These are phyloP conservation scores for Cygnus olor DNA, from an alignment of 2,797 vertebrate genomes.

Conservation along the genomic window DNA sequence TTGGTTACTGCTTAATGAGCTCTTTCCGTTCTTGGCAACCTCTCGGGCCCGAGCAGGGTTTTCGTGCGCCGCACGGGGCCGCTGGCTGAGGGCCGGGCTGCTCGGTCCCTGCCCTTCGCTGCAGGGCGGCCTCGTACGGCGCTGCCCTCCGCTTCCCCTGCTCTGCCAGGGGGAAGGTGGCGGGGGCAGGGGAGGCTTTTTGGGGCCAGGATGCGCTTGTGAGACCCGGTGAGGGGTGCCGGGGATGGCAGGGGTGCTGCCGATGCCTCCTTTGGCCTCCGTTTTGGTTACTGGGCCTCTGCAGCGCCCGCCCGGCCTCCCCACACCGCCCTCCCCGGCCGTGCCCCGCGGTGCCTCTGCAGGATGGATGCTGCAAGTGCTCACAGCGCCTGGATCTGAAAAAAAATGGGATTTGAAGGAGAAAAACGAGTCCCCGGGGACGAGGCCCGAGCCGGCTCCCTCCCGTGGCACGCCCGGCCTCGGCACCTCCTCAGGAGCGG, in stretches of 20 bases:
- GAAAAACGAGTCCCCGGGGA: too few relatives aligned
- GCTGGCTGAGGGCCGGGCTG: not conserved
- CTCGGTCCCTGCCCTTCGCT: not conserved
- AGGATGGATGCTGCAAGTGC: too few relatives aligned
- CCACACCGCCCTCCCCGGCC: not conserved
- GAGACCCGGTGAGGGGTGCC: not conserved
- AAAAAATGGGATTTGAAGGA: not conserved
- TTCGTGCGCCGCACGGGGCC: not conserved
- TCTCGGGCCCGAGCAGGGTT: not conserved
- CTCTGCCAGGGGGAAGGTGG: accelerated
- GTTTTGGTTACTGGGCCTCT: not conserved
- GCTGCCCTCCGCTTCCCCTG: not conserved
- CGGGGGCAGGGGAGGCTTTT: not conserved
- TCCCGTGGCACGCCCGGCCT: accelerated
- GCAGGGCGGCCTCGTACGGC: accelerated
- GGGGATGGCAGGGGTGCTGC: not conserved
- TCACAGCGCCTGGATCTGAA: not conserved
- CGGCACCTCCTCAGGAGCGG: not conserved
- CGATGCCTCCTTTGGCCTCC: not conserved
- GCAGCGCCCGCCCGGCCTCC: not conserved
- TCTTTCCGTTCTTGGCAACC: constrained; percentile 7
- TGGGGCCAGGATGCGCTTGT: accelerated
- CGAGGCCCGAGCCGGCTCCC: accelerated
- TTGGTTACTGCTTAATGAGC: constrained; percentile 28
- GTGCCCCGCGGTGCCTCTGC: accelerated